Evolutionary conservation across 2,888 invertebrate genomes (phyloP).

Genomic region (Emmelina monodactyla): DNA sequence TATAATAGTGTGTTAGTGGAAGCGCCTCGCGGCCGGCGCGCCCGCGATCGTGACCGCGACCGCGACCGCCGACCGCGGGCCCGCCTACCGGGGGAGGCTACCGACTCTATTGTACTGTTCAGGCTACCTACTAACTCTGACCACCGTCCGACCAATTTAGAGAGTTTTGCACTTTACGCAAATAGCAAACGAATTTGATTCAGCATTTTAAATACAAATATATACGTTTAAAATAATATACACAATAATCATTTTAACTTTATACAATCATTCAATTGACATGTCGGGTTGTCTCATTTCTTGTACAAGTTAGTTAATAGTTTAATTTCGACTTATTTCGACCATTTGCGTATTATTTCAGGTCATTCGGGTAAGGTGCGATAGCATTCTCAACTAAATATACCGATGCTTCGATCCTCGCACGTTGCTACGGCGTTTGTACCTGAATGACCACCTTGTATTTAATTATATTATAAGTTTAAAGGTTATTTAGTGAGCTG

Average conservation of each 20-base stretch:
- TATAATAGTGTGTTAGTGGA: conserved; percentile 3
- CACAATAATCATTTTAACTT: conserved; percentile 41
- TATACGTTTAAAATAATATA: conserved; percentile 22
- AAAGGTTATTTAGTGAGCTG: no score
- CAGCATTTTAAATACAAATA: no score
- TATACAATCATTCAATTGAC: conserved; percentile 62
- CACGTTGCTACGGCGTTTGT: no score
- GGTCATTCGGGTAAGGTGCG: neutral
- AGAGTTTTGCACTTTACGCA: no score
- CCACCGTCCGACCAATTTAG: conserved; percentile 15
- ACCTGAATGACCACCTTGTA: no score
- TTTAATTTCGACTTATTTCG: conserved; percentile 29
- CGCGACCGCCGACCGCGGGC: no score
- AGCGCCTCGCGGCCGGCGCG: neutral
- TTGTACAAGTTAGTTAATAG: conserved; percentile 46
- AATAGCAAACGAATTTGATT: no score
- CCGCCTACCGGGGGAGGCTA: no score
- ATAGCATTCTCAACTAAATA: no score
- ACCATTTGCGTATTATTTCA: conserved; percentile 5
- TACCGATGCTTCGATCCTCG: no score
- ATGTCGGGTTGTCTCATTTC: conserved; percentile 54
- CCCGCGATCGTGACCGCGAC: no score
- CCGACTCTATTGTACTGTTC: conserved; percentile 49
- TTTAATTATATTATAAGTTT: no score
- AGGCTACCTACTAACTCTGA: conserved; percentile 31